phyloP scores from a whole-genome alignment of 2,797 vertebrate genomes.

The Crax fasciolata region DNA sequence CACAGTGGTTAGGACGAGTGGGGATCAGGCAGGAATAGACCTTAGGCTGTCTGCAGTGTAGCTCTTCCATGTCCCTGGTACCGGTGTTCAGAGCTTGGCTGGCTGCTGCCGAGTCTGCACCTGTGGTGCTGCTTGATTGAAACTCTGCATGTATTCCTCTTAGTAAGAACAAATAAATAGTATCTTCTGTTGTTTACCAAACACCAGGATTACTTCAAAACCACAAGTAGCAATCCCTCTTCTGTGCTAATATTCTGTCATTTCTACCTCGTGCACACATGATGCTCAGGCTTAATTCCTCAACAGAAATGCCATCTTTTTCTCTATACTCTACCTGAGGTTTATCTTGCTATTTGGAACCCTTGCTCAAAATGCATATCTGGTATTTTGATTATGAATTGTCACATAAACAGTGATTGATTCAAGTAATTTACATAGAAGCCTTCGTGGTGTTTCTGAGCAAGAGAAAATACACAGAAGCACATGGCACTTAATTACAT shows the following conservation, averaged over 20 bases:
- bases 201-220: constrained; percentile 40
- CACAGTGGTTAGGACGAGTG: neutral
- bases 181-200: constrained; percentile 56
- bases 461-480: constrained; percentile 58
- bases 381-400: constrained; percentile 76
- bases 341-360: constrained; percentile 64
- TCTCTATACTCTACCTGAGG: neutral
- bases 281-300: constrained; percentile 20
- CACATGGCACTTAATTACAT: constrained; percentile 74
- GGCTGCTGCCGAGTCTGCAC: constrained; percentile 27
- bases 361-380: constrained; percentile 58
- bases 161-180: constrained; percentile 49
- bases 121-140: constrained; percentile 45
- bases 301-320: neutral
- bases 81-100: neutral
- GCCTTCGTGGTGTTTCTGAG: constrained; percentile 57
- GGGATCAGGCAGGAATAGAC: neutral
- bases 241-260: neutral
- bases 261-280: neutral
- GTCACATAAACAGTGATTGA: constrained; percentile 75
- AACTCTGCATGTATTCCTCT: constrained; percentile 45
- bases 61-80: neutral
- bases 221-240: neutral
- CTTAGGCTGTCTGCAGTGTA: neutral
- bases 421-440: constrained; percentile 75